These are phyloP conservation scores for Oreochromis mossambicus DNA, from an alignment of 2,797 vertebrate genomes.

Conservation along the genomic window DNA sequence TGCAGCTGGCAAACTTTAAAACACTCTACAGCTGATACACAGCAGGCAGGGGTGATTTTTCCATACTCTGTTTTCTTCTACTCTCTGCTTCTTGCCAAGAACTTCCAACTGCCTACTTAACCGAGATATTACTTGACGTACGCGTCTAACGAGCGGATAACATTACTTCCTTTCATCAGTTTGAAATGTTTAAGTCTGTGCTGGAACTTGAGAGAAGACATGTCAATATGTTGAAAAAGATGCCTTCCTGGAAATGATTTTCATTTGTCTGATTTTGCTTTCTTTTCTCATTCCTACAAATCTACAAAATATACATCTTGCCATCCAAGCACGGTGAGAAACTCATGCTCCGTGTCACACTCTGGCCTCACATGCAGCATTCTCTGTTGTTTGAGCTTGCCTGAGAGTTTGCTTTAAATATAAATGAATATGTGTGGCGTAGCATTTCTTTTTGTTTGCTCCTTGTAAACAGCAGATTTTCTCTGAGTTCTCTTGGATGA, in stretches of 20 bases:
- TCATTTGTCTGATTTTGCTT: not conserved
- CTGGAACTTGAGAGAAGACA: not conserved
- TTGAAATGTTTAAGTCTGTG: not conserved
- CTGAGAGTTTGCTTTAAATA: constrained; percentile 31
- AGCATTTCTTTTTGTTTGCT: constrained; percentile 10
- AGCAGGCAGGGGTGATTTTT: constrained; percentile 1
- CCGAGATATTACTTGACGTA: constrained; percentile 34
- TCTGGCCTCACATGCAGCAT: not conserved
- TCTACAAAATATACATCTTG: not conserved
- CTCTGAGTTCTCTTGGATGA: not conserved
- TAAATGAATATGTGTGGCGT: constrained; percentile 37
- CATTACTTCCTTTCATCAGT: constrained; percentile 39
- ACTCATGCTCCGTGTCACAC: not conserved
- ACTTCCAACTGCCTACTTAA: constrained; percentile 40
- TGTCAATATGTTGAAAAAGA: constrained; percentile 5
- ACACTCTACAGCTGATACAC: constrained; percentile 23
- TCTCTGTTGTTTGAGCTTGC: constrained; percentile 21
- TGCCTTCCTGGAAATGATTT: not conserved
- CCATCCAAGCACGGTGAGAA: not conserved
- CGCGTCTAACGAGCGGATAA: constrained; percentile 29
- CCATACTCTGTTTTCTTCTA: not conserved
- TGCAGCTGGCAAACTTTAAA: constrained; percentile 21
- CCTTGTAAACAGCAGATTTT: constrained; percentile 34
- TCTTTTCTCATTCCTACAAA: not conserved
- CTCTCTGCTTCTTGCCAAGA: constrained; percentile 4